Evolutionary conservation across 2,797 vertebrate species (phyloP).

Genomic region (Takifugu ocellatus): DNA sequence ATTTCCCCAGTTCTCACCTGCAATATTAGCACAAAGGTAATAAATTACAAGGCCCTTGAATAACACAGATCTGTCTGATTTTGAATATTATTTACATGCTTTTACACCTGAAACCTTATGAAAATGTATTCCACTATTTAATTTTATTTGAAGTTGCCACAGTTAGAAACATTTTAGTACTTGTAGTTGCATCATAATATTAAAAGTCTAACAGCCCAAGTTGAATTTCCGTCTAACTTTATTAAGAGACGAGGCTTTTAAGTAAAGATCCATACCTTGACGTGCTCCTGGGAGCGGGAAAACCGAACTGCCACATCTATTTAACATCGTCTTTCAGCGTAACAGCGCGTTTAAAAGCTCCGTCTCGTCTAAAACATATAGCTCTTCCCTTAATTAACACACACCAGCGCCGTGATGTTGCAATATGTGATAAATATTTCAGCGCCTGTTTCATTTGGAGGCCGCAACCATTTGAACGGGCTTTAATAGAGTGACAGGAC

Average conservation of each 20-base stretch:
- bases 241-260: slow-evolving; percentile 11
- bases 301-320: slow-evolving; percentile 43
- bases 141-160: background rate
- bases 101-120: no score
- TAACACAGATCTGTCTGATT: background rate
- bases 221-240: slow-evolving; percentile 17
- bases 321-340: slow-evolving; percentile 53
- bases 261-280: slow-evolving; percentile 35
- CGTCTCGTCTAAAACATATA: slow-evolving; percentile 57
- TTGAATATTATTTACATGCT: background rate
- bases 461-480: slow-evolving; percentile 69
- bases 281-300: slow-evolving; percentile 16
- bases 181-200: no score
- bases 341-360: slow-evolving; percentile 44
- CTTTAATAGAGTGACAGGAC: slow-evolving; percentile 77
- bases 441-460: slow-evolving; percentile 62
- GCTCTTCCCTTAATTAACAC: slow-evolving; percentile 75
- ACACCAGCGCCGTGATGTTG: slow-evolving; percentile 58
- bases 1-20: background rate
- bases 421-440: slow-evolving; percentile 78
- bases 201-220: background rate
- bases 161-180: no score
- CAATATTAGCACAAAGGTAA: background rate
- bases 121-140: background rate
- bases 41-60: background rate